Base-by-base conservation (phyloP, 2,113 vertebrate genomes). In the Phalacrocorax brasilianus region DNA sequence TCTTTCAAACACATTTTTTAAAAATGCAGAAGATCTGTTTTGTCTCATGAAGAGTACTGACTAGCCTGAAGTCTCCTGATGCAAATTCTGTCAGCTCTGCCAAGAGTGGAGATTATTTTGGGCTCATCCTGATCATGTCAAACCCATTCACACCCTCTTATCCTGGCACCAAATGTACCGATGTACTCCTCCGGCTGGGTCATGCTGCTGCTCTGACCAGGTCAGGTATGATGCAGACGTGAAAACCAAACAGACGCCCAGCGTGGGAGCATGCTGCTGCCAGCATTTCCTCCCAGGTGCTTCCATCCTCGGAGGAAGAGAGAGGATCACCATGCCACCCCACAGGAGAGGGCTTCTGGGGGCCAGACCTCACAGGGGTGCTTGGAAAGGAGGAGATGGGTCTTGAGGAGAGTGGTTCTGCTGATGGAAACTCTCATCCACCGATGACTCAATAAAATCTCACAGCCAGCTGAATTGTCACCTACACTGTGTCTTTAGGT, bases 41-140 rank as follows among this genome's bases (percentile, higher is more conserved):
- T 52, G 42, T 40, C 40, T 91, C 21, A 21, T 74, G 45, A 47
- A 0, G 0, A 70, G n/a, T 50, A 40, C 49, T 59, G 66, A 82
- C 56, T 55, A 52, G 52, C 53, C 68, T 81, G 23, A 88, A 80
- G 52, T 75, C 52, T 92, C 61, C 56, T 59, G 59, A 17, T 71
- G 52, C 24, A 44, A 56, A 47, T n/a, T 76, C 71, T 77, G 68
- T 30, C 72, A 83, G n/a, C 61, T 92, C 65, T 95, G 91, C 92
- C 80, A 92, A 68, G 56, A 95, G 14, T 63, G 38, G 38, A 55
- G 50, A 78, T 94, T 94, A 85, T 96, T 95, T 81, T 84, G 66
- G 83, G 53, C 73, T 85, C 4, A 5, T 52, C 35, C 19, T 6
- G 47, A 84, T 80, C 9, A 16, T 13, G 50, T 90, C 76, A 96